Evolutionary conservation across 2,888 invertebrate species (phyloP).

Genomic region (Sussaba pulchella): DNA sequence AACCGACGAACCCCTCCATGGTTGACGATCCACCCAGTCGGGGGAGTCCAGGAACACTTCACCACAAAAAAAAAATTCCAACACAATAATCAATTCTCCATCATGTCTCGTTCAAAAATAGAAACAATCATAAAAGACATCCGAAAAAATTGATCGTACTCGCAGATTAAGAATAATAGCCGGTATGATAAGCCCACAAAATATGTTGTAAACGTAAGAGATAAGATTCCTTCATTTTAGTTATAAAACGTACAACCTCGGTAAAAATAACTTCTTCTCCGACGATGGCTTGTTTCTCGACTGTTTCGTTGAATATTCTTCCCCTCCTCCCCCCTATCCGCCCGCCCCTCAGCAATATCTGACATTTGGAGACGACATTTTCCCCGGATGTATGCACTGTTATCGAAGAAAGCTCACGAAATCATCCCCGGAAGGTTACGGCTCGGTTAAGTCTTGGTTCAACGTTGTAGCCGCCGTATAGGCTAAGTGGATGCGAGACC

Average conservation of each 20-base stretch:
- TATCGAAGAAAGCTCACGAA: slow-evolving; percentile 44
- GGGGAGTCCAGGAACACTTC: background rate
- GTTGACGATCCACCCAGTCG: slow-evolving; percentile 18
- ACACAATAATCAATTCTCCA: background rate
- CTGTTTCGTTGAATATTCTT: background rate
- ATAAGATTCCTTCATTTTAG: background rate
- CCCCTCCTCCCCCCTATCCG: too few relatives aligned
- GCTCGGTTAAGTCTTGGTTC: slow-evolving; percentile 43
- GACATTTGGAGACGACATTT: too few relatives aligned
- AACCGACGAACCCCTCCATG: background rate
- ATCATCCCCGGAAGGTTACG: slow-evolving; percentile 50
- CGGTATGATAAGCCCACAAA: too few relatives aligned
- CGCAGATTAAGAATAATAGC: too few relatives aligned
- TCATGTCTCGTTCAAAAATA: background rate
- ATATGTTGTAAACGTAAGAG: too few relatives aligned
- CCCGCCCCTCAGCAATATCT: too few relatives aligned
- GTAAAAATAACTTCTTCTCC: slow-evolving; percentile 11
- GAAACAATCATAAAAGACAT: too few relatives aligned
- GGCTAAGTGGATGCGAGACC: slow-evolving; percentile 67
- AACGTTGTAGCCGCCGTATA: slow-evolving; percentile 63
- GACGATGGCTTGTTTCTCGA: background rate
- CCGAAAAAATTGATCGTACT: too few relatives aligned
- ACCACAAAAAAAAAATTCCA: slow-evolving; percentile 8
- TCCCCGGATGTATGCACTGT: slow-evolving; percentile 23
- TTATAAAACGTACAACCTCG: background rate